Evolutionary conservation across 2,888 invertebrate species (phyloP).

Genomic region (Schrankia costaestrigalis): DNA sequence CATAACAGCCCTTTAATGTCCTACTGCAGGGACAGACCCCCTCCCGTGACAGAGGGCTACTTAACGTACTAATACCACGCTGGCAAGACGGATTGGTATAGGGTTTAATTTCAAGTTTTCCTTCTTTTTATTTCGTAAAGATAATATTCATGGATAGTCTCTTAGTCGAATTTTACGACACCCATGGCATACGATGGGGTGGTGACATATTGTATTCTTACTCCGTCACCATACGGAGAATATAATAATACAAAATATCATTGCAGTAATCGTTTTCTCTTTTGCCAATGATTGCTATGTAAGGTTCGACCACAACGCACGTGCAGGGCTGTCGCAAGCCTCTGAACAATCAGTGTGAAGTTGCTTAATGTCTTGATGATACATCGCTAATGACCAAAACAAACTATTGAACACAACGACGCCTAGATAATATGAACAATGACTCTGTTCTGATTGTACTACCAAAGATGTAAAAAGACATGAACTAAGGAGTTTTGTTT

Average conservation of each 20-base stretch:
- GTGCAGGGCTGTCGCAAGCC: conserved; percentile 33
- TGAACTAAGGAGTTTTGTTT: too few species aligned
- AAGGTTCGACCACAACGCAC: conserved; percentile 32
- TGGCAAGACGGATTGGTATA: too few species aligned
- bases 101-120: too few species aligned
- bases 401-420: conserved; percentile 3
- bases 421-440: conserved; percentile 1
- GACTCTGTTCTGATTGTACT: neutral
- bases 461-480: too few species aligned
- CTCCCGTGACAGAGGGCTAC: too few species aligned
- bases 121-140: too few species aligned
- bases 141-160: too few species aligned
- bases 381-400: conserved; percentile 21
- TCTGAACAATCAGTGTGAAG: conserved; percentile 20
- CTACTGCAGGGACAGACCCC: too few species aligned
- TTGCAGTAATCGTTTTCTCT: conserved; percentile 14
- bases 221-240: neutral
- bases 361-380: conserved; percentile 24
- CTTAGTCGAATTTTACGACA: too few species aligned
- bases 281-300: conserved; percentile 15
- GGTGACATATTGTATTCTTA: too few species aligned
- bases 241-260: conserved; percentile 1
- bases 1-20: neutral
- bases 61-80: too few species aligned
- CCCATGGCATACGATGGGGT: too few species aligned